These are phyloP conservation scores for Troides aeacus DNA, from an alignment of 2,888 invertebrate species.

Conservation along the genomic window DNA sequence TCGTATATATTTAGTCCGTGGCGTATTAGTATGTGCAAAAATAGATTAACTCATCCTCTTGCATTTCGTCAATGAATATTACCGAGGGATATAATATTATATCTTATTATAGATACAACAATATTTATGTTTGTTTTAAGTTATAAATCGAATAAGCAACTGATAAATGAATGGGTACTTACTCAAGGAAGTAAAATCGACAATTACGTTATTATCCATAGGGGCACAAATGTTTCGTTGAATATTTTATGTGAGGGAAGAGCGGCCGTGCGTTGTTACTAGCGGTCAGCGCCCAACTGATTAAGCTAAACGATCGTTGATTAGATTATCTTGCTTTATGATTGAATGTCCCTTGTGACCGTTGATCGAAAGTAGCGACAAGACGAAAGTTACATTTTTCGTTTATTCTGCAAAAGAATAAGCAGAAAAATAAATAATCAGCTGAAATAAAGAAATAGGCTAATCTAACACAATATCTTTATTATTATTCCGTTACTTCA, in stretches of 20 bases:
- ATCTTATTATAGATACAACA: neutral
- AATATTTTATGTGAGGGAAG: conserved; percentile 33
- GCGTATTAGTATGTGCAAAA: conserved; percentile 35
- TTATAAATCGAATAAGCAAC: neutral
- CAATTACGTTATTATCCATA: conserved; percentile 63
- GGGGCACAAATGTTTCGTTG: conserved; percentile 33
- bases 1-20: conserved; percentile 35
- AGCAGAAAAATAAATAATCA: too few species aligned
- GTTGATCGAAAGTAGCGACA: conserved; percentile 24
- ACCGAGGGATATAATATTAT: neutral
- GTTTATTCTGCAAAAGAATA: neutral
- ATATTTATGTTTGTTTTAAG: neutral
- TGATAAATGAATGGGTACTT: conserved; percentile 43
- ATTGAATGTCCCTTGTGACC: conserved; percentile 56
- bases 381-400: conserved; percentile 17
- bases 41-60: conserved; percentile 36
- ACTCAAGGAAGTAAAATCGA: conserved; percentile 64
- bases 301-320: conserved; percentile 65
- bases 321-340: conserved; percentile 57
- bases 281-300: conserved; percentile 69
- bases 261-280: conserved; percentile 43
- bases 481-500: too few species aligned
- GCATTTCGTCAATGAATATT: conserved; percentile 19
- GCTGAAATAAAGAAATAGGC: neutral
- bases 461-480: neutral